Evolutionary conservation across 2,113 vertebrate species (phyloP).

Genomic region (Apeltes quadracus): DNA sequence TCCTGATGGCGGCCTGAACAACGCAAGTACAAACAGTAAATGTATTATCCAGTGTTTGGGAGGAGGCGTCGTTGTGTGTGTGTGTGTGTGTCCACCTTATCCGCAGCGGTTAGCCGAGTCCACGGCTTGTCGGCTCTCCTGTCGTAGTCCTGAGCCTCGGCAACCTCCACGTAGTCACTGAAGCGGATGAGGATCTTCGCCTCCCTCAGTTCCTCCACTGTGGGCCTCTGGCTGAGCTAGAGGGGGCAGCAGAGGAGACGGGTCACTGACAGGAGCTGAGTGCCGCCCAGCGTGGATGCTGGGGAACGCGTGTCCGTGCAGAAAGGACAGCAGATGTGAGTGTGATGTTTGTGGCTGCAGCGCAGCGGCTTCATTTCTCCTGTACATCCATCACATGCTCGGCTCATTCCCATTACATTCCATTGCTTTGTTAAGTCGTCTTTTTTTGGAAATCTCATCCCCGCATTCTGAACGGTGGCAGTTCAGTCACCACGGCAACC

Average conservation of each 20-base stretch:
- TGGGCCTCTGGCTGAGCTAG: conserved; percentile 96
- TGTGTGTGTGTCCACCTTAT: conserved; percentile 84
- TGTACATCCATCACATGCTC: background rate
- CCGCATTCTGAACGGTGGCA: conserved; percentile 7
- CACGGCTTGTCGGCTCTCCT: conserved; percentile 96
- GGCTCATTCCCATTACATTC: background rate
- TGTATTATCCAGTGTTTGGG: background rate
- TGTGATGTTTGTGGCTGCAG: background rate
- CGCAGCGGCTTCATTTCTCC: background rate
- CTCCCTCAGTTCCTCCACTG: conserved; percentile 94
- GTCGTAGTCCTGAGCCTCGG: conserved; percentile 97
- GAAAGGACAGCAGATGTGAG: background rate
- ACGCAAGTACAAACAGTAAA: conserved; percentile 28
- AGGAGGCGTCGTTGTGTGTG: background rate
- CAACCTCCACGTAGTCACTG: conserved; percentile 98
- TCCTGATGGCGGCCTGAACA: conserved; percentile 95
- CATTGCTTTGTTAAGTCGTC: background rate
- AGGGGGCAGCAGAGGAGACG: background rate
- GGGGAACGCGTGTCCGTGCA: background rate
- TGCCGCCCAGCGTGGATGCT: background rate
- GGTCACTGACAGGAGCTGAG: background rate
- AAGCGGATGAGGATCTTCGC: conserved; percentile 98
- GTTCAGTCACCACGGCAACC: conserved; percentile 35
- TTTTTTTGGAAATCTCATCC: background rate
- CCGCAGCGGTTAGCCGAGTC: conserved; percentile 94